Evolutionary conservation across 2,113 vertebrate species (phyloP).

Genomic region (Garra rufa): DNA sequence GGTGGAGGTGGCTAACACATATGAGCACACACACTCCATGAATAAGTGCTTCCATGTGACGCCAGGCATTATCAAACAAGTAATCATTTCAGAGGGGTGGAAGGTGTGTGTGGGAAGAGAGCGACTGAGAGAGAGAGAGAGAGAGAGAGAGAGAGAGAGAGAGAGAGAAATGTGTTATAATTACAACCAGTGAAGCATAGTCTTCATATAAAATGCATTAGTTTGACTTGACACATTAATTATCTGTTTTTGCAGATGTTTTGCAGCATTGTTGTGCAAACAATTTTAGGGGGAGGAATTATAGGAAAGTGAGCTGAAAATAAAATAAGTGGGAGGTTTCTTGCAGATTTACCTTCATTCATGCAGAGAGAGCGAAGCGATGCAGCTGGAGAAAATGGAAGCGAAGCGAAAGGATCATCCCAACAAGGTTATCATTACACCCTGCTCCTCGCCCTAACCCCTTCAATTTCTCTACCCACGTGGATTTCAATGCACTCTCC

Average conservation of each 20-base stretch:
- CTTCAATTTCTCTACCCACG: slow-evolving; percentile 52
- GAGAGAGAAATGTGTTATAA: slow-evolving; percentile 88
- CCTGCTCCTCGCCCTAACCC: slow-evolving; percentile 47
- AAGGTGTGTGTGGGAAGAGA: slow-evolving; percentile 41
- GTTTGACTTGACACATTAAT: slow-evolving; percentile 94
- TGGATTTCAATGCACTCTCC: slow-evolving; percentile 44
- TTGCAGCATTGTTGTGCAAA: slow-evolving; percentile 93
- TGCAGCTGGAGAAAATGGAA: slow-evolving; percentile 85
- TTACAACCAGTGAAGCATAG: slow-evolving; percentile 90
- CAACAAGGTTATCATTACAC: slow-evolving; percentile 78
- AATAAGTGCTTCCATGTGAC: slow-evolving; percentile 82
- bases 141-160: slow-evolving; percentile 25
- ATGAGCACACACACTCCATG: slow-evolving; percentile 71
- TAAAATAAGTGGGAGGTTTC: slow-evolving; percentile 92
- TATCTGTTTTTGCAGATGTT: slow-evolving; percentile 97
- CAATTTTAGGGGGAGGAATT: slow-evolving; percentile 91
- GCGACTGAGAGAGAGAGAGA: slow-evolving; percentile 63
- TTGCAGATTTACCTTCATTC: slow-evolving; percentile 90
- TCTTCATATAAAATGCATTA: slow-evolving; percentile 93
- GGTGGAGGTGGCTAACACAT: slow-evolving; percentile 83
- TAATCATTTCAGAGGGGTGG: slow-evolving; percentile 84
- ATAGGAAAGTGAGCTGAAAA: slow-evolving; percentile 92
- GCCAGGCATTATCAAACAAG: slow-evolving; percentile 79
- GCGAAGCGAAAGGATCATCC: slow-evolving; percentile 70
- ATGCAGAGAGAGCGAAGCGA: slow-evolving; percentile 81